phyloP scores from a whole-genome alignment of 2,888 invertebrate genomes.

The Salpingus planirostris region DNA sequence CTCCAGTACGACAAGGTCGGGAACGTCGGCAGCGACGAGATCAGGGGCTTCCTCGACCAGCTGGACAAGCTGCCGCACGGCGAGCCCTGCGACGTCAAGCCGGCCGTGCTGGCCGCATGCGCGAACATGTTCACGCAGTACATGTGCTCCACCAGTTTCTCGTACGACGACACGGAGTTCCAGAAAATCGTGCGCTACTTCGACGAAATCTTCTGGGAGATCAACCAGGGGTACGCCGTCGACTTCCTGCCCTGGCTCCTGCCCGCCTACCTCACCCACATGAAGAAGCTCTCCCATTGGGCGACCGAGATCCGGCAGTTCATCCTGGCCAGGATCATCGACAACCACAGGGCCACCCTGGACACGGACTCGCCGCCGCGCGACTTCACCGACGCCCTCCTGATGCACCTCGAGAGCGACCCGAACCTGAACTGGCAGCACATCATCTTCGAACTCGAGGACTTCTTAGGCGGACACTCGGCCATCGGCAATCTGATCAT shows the following conservation, averaged over 20 bases:
- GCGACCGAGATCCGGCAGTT: slow-evolving; percentile 62
- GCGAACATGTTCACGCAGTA: slow-evolving; percentile 81
- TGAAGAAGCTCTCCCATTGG: slow-evolving; percentile 60
- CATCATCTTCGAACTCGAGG: slow-evolving; percentile 74
- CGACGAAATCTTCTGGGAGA: slow-evolving; percentile 86
- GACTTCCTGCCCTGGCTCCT: slow-evolving; percentile 78
- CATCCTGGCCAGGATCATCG: slow-evolving; percentile 62
- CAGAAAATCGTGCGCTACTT: slow-evolving; percentile 57
- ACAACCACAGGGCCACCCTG: slow-evolving; percentile 44
- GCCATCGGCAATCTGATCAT: slow-evolving; percentile 79
- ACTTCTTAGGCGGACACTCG: slow-evolving; percentile 81
- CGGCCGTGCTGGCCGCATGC: slow-evolving; percentile 60
- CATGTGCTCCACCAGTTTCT: slow-evolving; percentile 76
- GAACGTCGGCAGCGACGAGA: slow-evolving; percentile 60
- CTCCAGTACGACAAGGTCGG: slow-evolving; percentile 63
- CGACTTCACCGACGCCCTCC: slow-evolving; percentile 72
- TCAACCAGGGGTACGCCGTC: slow-evolving; percentile 79
- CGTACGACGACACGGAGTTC: slow-evolving; percentile 61
- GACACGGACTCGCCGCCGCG: slow-evolving; percentile 54
- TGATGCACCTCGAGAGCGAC: slow-evolving; percentile 53
- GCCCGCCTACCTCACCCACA: slow-evolving; percentile 61
- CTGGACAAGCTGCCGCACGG: slow-evolving; percentile 44
- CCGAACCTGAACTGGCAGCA: slow-evolving; percentile 64
- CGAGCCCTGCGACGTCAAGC: slow-evolving; percentile 54
- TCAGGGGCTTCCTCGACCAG: slow-evolving; percentile 51